Percentiles rank a stretch among this genome's conserved stretches.
Evolutionary conservation across 1,140 invertebrate genomes (phyloP).

Genomic region (Rhynchophorus ferrugineus): DNA sequence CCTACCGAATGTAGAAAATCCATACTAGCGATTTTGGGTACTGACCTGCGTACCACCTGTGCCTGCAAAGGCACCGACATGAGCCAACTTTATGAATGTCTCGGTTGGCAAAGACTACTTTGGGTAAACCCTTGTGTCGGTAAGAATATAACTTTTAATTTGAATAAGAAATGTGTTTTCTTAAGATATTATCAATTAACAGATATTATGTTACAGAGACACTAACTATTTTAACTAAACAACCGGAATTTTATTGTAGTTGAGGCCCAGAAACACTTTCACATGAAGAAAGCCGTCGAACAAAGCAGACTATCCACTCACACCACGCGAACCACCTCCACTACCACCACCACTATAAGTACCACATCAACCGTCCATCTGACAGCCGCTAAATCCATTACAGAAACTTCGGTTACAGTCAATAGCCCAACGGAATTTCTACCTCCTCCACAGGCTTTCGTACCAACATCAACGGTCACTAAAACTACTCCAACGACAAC

Average conservation of each 20-base stretch:
- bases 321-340: slow-evolving; percentile 36
- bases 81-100: slow-evolving; percentile 73
- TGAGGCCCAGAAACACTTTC: slow-evolving; percentile 82
- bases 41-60: slow-evolving; percentile 72
- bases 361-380: slow-evolving; percentile 17
- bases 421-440: slow-evolving; percentile 34
- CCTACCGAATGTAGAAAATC: slow-evolving; percentile 70
- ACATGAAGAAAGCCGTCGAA: slow-evolving; percentile 55
- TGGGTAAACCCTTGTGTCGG: slow-evolving; percentile 89
- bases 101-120: slow-evolving; percentile 82
- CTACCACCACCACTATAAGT: slow-evolving; percentile 23
- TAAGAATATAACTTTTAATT: slow-evolving; percentile 50
- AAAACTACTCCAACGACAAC: slow-evolving; percentile 44
- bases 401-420: slow-evolving; percentile 30
- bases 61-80: slow-evolving; percentile 77
- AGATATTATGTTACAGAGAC: no score
- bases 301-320: slow-evolving; percentile 44
- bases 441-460: slow-evolving; percentile 33
- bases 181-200: no score
- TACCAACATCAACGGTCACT: slow-evolving; percentile 36
- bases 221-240: no score
- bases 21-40: slow-evolving; percentile 78
- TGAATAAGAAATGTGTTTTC: no score
- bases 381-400: slow-evolving; percentile 21
- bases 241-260: slow-evolving; percentile 49